Percentiles rank a stretch among this genome's conserved stretches.
These are phyloP conservation scores for Drosophila grimshawi DNA, from an alignment of 1,140 invertebrate genomes.

Conservation along the genomic window DNA sequence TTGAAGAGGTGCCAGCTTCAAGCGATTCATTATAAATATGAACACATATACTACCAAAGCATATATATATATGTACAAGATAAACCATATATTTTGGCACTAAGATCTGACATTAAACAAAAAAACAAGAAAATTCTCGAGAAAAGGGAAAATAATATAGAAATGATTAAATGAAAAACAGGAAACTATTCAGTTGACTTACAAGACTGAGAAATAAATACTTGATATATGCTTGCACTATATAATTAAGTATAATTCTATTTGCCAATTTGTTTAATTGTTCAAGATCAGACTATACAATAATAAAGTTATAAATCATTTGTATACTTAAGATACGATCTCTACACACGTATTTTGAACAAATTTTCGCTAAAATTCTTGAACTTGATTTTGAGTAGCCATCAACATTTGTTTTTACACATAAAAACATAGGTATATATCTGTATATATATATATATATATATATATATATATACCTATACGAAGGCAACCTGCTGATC, in stretches of 20 bases:
- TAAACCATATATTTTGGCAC: constrained; percentile 60
- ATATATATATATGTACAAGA: constrained; percentile 20
- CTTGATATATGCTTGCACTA: not conserved
- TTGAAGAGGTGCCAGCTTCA: constrained; percentile 29
- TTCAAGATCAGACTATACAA: too few species aligned
- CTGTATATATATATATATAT: not conserved
- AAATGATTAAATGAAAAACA: constrained; percentile 17
- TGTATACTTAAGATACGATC: not conserved
- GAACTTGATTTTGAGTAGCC: constrained; percentile 73
- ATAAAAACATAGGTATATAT: constrained; percentile 11
- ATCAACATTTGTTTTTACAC: constrained; percentile 30
- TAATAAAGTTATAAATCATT: not conserved
- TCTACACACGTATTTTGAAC: constrained; percentile 19
- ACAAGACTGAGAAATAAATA: not conserved
- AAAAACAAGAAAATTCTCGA: constrained; percentile 39
- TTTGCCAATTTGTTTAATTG: too few species aligned
- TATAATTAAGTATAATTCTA: too few species aligned
- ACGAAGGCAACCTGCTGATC: constrained; percentile 44
- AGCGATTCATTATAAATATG: constrained; percentile 31
- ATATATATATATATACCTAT: constrained; percentile 35
- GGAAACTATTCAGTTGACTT: constrained; percentile 20
- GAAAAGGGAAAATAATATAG: constrained; percentile 44
- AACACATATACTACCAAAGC: constrained; percentile 35
- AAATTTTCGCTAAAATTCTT: constrained; percentile 60
- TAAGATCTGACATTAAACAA: constrained; percentile 48